Conservation (phyloP, 2,113 vertebrate genomes). For the Macrotus californicus region DNA sequence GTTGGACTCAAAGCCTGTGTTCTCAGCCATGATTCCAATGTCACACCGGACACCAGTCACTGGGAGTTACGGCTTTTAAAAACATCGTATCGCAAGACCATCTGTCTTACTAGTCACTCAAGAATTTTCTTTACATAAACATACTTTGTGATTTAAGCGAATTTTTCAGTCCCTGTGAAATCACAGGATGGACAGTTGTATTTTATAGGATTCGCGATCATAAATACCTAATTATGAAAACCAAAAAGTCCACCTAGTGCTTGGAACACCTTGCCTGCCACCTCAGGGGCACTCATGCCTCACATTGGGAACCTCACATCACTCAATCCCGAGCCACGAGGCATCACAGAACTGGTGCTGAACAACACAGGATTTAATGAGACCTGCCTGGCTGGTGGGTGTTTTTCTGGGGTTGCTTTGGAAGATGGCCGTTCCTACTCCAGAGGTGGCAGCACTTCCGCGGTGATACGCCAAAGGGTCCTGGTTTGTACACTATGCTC, state of each 20-base stretch:
- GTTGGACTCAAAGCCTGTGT: background rate
- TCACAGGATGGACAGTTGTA: background rate
- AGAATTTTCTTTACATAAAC: background rate
- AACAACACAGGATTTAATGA: background rate
- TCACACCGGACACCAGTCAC: background rate
- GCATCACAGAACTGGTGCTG: background rate
- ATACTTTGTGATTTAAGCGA: background rate
- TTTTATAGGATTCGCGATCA: background rate
- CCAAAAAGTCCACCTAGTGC: background rate
- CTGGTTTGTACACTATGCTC: conserved; percentile 22
- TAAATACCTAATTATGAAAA: background rate
- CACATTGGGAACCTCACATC: background rate
- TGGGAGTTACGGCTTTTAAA: background rate
- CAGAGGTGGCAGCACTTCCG: background rate
- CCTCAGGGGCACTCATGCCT: background rate
- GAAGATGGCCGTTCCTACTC: background rate
- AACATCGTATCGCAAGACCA: background rate
- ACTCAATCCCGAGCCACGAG: background rate
- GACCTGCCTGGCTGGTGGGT: background rate
- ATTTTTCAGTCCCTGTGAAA: background rate
- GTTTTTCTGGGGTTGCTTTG: conserved; percentile 7
- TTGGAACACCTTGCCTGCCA: background rate
- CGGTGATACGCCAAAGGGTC: background rate
- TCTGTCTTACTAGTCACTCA: background rate
- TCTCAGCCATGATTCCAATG: background rate